phyloP scores from a whole-genome alignment of 35 echinoderm and acorn worm species.

The Lytechinus variegatus region DNA sequence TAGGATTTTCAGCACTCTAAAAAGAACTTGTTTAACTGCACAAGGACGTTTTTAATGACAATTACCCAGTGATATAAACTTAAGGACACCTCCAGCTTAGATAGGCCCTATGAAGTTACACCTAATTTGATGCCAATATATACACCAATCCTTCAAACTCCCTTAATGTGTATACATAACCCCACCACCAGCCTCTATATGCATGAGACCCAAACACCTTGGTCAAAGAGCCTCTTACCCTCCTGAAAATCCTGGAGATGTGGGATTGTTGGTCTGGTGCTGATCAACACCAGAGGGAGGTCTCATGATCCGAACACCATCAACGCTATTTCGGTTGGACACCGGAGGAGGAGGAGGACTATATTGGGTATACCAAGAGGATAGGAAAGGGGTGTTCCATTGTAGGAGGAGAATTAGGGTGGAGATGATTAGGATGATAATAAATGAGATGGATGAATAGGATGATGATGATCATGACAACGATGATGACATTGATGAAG shows the following conservation, averaged over 20 bases:
- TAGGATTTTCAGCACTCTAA: no score
- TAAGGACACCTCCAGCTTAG: background rate
- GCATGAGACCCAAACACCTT: background rate
- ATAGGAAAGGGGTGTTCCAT: background rate
- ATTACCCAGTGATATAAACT: background rate
- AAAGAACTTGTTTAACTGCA: background rate
- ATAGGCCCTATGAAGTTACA: background rate
- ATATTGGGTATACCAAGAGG: slow-evolving; percentile 17
- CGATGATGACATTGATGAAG: no score
- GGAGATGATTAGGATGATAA: background rate
- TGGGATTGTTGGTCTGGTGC: background rate
- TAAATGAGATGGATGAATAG: background rate
- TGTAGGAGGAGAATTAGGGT: background rate
- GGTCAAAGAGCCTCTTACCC: background rate
- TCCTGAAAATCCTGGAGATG: background rate
- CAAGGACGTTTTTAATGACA: background rate
- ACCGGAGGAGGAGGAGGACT: slow-evolving; percentile 7
- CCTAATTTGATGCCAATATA: background rate
- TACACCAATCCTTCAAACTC: background rate
- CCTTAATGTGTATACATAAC: background rate
- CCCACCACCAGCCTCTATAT: background rate
- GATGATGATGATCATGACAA: background rate
- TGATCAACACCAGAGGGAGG: background rate
- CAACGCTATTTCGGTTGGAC: background rate
- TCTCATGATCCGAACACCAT: background rate